Percentiles rank a stretch among this genome's conserved stretches.
Evolutionary conservation across 1,140 invertebrate species (phyloP).

Genomic region (Camponotus vicinus): DNA sequence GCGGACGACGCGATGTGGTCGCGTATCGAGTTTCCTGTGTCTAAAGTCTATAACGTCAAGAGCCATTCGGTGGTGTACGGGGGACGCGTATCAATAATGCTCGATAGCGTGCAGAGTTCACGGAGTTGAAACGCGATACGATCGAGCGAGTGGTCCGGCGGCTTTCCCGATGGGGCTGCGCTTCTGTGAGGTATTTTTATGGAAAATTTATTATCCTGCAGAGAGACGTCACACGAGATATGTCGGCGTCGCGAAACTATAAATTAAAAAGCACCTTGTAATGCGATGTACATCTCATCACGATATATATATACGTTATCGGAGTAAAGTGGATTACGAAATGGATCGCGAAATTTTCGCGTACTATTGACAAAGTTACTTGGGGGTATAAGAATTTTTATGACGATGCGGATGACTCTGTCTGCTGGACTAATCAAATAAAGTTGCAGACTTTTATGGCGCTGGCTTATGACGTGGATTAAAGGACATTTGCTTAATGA

Average conservation of each 20-base stretch:
- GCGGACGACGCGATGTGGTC: conserved; percentile 36
- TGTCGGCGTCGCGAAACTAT: conserved; percentile 11
- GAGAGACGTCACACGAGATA: conserved; percentile 5
- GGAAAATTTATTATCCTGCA: conserved; percentile 49
- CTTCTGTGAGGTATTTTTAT: conserved; percentile 46
- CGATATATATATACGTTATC: not conserved
- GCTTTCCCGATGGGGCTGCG: conserved; percentile 21
- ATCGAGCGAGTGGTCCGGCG: conserved; percentile 51
- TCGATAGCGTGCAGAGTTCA: conserved; percentile 45
- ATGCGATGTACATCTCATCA: not conserved
- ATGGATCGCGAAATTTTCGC: conserved; percentile 1
- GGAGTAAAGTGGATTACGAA: conserved; percentile 17
- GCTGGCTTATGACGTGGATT: not conserved
- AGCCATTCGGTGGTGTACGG: conserved; percentile 25
- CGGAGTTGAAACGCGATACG: conserved; percentile 58
- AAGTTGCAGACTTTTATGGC: not conserved
- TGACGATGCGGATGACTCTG: not conserved
- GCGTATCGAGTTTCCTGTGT: conserved; percentile 58
- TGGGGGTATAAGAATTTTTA: not conserved
- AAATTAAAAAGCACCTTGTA: conserved; percentile 14
- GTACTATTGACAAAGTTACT: conserved; percentile 22
- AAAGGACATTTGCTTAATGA: not conserved
- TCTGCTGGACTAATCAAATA: conserved; percentile 11
- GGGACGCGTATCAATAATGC: conserved; percentile 61
- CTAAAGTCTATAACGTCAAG: conserved; percentile 57